Evolutionary conservation across 2,888 invertebrate genomes (phyloP), one percentile per base, ranked within the genome.

Genomic region (Megamerina dolium): DNA sequence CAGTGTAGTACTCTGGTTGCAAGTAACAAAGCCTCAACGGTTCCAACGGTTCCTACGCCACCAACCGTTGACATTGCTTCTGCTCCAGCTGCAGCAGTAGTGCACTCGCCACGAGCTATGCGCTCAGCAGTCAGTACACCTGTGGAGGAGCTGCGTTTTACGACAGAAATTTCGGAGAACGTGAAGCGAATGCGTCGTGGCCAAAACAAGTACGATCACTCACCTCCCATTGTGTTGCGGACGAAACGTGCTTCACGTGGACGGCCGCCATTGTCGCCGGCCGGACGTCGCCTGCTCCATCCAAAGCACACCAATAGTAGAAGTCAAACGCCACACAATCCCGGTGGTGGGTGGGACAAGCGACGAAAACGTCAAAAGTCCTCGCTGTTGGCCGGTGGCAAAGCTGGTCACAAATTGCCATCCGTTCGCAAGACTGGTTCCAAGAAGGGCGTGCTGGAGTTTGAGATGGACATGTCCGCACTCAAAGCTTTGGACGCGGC

Each of bases 121-220:
- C 60, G 64, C 8, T 61, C 63, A 5, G 58, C 60, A n/a, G 61
- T 61, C 1, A 55, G 53, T 2, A 65, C 67, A 1, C 65, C 67
- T 1, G 55, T 64, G 2, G 67, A 66, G 48, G 66, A 67, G 31
- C 36, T 68, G 20, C 64, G 66, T 4, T 69, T 69, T 45, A 65
- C 66, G 19, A 67, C 70, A 6, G 70, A 70, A 45, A 70, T 70
- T 5, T 68, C 70, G 26, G 69, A 70, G 49, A 70, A 65, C 45
- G 69, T 70, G 0, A 70, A 70, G 23, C 60, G 68, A 1, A 59
- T 70, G 57, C 58, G 70, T 2, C 66, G 69, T 14, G 70, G 70
- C 1, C 66, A 68, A 21, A 66, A 65, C 21, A 68, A 68, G 42
- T 66, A 64, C 40, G 66, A 66, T 39, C 60, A 59, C 37, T 56